A percentile compares a stretch with the other conserved stretches of the same genome.
Conservation (phyloP, 2,888 invertebrate species). For the Eugnorisma glareosa region DNA sequence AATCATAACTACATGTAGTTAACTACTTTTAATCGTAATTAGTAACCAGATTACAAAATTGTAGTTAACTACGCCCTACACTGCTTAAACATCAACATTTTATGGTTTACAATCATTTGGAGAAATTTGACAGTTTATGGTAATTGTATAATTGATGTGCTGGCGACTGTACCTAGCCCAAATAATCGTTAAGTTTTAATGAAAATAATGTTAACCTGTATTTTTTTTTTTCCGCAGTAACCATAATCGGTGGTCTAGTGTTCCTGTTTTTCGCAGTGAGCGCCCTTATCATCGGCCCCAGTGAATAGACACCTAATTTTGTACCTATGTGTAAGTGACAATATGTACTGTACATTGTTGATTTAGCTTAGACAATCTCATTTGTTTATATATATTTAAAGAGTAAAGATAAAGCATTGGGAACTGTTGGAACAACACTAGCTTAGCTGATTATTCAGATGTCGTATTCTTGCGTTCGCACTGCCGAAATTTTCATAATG, state of each 20-base stretch:
- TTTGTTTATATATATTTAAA: conserved; percentile 55
- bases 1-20: too few relatives aligned
- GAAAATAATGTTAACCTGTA: neutral
- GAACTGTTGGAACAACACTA: conserved; percentile 42
- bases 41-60: too few relatives aligned
- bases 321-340: conserved; percentile 77
- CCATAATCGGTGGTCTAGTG: conserved; percentile 98
- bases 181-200: neutral
- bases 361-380: conserved; percentile 67
- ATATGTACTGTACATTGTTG: conserved; percentile 74
- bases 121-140: too few relatives aligned
- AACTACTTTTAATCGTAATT: too few relatives aligned
- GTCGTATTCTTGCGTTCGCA: neutral
- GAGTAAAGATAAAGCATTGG: conserved; percentile 14
- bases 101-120: too few relatives aligned
- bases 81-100: too few relatives aligned
- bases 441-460: conserved; percentile 26
- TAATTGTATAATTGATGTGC: too few relatives aligned
- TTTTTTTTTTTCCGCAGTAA: conserved; percentile 97
- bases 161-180: too few relatives aligned
- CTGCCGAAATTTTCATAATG: neutral
- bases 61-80: too few relatives aligned
- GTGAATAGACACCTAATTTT: conserved; percentile 80
- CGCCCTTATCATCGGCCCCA: conserved; percentile 96
- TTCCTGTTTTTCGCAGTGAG: conserved; percentile 98